phyloP scores from a whole-genome alignment of 2,888 invertebrate species.

The Drosophila algonquin region DNA sequence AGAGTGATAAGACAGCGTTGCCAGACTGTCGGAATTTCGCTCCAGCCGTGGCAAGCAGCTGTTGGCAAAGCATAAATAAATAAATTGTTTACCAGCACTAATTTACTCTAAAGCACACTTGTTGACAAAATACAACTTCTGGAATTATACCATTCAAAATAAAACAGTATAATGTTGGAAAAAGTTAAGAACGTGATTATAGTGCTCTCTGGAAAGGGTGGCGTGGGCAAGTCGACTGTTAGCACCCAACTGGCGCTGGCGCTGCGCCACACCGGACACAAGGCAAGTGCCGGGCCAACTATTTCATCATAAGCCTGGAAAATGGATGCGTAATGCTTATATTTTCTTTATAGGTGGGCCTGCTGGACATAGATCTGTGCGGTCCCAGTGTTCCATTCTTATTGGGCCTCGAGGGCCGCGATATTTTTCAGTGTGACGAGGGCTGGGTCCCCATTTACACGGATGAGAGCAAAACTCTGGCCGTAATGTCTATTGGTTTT shows the following conservation, averaged over 20 bases:
- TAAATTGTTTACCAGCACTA: no score
- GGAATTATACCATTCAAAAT: background rate
- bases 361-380: conserved; percentile 96
- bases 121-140: conserved; percentile 11
- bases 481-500: conserved; percentile 98
- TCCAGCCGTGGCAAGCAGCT: no score
- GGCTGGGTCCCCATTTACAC: conserved; percentile 98
- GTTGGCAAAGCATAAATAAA: no score
- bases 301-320: background rate
- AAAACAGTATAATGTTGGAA: conserved; percentile 87
- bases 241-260: conserved; percentile 96
- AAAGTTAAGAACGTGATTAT: conserved; percentile 93
- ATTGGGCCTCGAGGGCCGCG: conserved; percentile 92
- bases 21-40: no score
- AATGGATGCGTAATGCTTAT: background rate
- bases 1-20: no score
- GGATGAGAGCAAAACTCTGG: conserved; percentile 89
- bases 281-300: conserved; percentile 86
- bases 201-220: conserved; percentile 99
- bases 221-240: conserved; percentile 99
- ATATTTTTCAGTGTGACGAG: conserved; percentile 94
- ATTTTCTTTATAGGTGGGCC: conserved; percentile 89
- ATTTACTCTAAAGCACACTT: conserved; percentile 5
- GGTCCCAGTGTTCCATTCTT: conserved; percentile 97
- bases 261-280: conserved; percentile 90